These are phyloP conservation scores for Ptychodera flava DNA, from an alignment of 35 echinoderm and acorn worm species.

Conservation along the genomic window DNA sequence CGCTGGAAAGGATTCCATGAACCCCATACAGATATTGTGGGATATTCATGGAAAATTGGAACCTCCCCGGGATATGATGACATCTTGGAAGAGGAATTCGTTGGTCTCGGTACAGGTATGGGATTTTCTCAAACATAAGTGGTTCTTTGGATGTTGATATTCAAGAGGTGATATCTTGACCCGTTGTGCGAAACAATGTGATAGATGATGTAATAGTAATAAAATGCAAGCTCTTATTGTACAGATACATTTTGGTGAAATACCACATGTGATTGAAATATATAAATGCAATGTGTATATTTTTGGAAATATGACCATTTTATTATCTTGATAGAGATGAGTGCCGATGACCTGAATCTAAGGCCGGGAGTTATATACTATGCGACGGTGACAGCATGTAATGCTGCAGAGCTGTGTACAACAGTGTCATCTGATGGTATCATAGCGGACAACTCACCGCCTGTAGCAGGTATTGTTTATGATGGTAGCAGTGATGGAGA, in stretches of 20 bases:
- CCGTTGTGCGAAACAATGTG: no score
- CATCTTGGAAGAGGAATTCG: background rate
- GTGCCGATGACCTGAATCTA: slow-evolving; percentile 5
- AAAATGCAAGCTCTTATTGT: no score
- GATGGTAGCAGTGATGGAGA: slow-evolving; percentile 24
- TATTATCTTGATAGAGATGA: background rate
- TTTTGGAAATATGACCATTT: no score
- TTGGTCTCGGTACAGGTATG: slow-evolving; percentile 5
- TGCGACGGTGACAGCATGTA: slow-evolving; percentile 34
- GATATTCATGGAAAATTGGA: background rate
- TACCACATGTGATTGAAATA: no score
- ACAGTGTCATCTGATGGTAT: slow-evolving; percentile 42
- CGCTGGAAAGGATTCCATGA: background rate
- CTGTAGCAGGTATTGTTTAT: slow-evolving; percentile 13
- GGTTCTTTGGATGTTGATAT: no score
- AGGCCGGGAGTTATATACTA: slow-evolving; percentile 30
- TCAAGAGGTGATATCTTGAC: no score
- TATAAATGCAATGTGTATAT: no score
- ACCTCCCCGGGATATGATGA: slow-evolving; percentile 2
- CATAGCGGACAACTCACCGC: slow-evolving; percentile 25
- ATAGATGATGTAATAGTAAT: no score
- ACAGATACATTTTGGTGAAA: no score
- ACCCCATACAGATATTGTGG: background rate
- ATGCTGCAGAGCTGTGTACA: slow-evolving; percentile 42
- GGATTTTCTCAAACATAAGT: no score